A percentile compares a stretch with the other conserved stretches of the same genome.
Evolutionary conservation across 1,140 invertebrate genomes (phyloP).

Genomic region (Drosophila novamexicana): DNA sequence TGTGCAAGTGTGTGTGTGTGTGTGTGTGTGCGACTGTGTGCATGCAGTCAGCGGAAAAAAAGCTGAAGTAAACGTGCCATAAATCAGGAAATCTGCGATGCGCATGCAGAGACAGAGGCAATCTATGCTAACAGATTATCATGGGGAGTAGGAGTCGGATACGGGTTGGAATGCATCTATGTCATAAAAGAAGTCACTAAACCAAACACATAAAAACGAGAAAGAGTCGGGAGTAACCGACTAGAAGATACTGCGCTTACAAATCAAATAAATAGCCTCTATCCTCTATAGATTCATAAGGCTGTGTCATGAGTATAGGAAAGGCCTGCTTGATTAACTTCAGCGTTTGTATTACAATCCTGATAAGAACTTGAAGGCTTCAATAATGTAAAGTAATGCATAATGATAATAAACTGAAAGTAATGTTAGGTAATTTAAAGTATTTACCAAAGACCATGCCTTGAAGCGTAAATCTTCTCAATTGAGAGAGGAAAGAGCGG

Average conservation of each 20-base stretch:
- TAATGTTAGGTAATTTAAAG: too few species aligned
- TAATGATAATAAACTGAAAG: too few species aligned
- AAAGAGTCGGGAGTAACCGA: not conserved
- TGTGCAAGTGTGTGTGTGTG: constrained; percentile 4
- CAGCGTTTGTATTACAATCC: too few species aligned
- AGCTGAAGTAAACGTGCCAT: constrained; percentile 11
- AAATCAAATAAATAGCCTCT: too few species aligned
- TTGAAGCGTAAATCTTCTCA: too few species aligned
- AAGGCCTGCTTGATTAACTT: too few species aligned
- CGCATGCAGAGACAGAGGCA: constrained; percentile 18
- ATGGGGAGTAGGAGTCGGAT: not conserved
- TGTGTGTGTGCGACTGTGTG: constrained; percentile 2
- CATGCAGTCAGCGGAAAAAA: not conserved
- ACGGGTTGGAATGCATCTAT: not conserved
- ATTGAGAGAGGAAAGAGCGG: too few species aligned
- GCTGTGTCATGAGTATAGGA: too few species aligned
- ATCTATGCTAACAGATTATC: constrained; percentile 32
- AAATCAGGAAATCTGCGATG: constrained; percentile 55
- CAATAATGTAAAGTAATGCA: too few species aligned
- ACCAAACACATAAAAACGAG: not conserved
- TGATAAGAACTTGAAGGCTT: too few species aligned
- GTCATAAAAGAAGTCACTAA: constrained; percentile 22
- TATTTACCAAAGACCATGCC: too few species aligned
- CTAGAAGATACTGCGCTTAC: not conserved
- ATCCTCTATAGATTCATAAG: too few species aligned